Conservation (phyloP, 1,140 invertebrate genomes). For the Parasteatoda tepidariorum region DNA sequence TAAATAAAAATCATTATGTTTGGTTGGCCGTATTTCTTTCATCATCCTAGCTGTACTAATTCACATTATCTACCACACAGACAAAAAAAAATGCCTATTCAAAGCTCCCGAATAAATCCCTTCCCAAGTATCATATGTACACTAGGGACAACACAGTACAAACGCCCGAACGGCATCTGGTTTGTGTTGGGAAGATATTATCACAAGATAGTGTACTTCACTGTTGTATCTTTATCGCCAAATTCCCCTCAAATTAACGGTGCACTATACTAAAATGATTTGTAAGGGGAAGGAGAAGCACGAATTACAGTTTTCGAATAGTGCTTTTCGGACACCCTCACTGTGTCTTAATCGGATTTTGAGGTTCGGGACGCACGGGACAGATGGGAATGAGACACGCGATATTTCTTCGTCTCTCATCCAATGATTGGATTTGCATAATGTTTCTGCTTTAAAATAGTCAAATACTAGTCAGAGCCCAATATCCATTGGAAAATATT, state of each 20-base stretch:
- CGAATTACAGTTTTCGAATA: background rate
- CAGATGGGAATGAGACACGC: conserved; percentile 8
- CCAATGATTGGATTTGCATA: conserved; percentile 1
- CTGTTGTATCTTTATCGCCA: background rate
- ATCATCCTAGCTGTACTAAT: background rate
- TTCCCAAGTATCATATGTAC: conserved; percentile 11
- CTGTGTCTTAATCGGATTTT: conserved; percentile 14
- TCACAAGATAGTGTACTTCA: background rate
- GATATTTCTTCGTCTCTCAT: background rate
- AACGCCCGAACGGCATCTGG: background rate
- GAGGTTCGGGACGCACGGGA: background rate
- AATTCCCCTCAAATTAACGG: background rate
- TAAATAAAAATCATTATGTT: too few relatives aligned
- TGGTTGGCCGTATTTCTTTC: background rate
- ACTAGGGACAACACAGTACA: background rate
- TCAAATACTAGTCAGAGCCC: too few relatives aligned
- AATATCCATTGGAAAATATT: too few relatives aligned
- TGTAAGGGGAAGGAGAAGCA: background rate
- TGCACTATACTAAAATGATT: background rate
- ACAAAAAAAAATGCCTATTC: too few relatives aligned
- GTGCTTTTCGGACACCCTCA: background rate
- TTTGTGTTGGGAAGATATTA: background rate
- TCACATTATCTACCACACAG: background rate
- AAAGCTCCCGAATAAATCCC: background rate
- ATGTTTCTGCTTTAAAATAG: background rate